phyloP scores from a whole-genome alignment of 2,888 invertebrate species.

The Mellilla xanthometata region DNA sequence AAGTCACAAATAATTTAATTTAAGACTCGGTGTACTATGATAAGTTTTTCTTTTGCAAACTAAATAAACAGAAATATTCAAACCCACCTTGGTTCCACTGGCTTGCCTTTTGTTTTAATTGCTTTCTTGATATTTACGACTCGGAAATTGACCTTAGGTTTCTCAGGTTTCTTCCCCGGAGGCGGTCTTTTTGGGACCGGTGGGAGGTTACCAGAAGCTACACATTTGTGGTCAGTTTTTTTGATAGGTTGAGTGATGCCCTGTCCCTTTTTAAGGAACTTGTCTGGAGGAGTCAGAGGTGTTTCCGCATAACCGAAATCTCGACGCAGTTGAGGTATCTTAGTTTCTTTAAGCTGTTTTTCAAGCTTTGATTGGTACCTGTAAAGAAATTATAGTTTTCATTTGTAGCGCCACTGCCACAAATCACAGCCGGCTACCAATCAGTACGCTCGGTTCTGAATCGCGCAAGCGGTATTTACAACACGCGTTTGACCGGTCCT shows the following conservation, averaged over 20 bases:
- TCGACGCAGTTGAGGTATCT: slow-evolving; percentile 71
- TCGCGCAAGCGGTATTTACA: not conserved
- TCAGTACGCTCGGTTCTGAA: too few species aligned
- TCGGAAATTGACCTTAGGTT: slow-evolving; percentile 76
- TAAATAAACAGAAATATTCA: too few species aligned
- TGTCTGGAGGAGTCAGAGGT: slow-evolving; percentile 80
- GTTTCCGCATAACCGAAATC: slow-evolving; percentile 87
- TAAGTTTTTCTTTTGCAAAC: too few species aligned
- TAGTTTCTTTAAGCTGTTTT: slow-evolving; percentile 67
- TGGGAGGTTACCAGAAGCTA: slow-evolving; percentile 62
- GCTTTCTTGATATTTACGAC: slow-evolving; percentile 84
- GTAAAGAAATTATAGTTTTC: too few species aligned
- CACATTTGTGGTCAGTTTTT: slow-evolving; percentile 61
- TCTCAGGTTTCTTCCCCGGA: slow-evolving; percentile 52
- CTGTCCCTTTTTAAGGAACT: slow-evolving; percentile 85
- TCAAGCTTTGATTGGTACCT: slow-evolving; percentile 80
- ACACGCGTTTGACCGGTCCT: too few species aligned
- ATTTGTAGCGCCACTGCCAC: too few species aligned
- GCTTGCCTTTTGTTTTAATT: slow-evolving; percentile 76
- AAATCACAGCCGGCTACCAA: not conserved
- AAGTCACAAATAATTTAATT: not conserved
- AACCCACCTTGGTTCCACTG: slow-evolving; percentile 80
- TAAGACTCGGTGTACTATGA: too few species aligned
- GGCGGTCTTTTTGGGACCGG: slow-evolving; percentile 71
- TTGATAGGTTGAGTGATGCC: slow-evolving; percentile 72